These are phyloP conservation scores for Acleris emargana DNA, from an alignment of 2,888 invertebrate species.

Conservation along the genomic window DNA sequence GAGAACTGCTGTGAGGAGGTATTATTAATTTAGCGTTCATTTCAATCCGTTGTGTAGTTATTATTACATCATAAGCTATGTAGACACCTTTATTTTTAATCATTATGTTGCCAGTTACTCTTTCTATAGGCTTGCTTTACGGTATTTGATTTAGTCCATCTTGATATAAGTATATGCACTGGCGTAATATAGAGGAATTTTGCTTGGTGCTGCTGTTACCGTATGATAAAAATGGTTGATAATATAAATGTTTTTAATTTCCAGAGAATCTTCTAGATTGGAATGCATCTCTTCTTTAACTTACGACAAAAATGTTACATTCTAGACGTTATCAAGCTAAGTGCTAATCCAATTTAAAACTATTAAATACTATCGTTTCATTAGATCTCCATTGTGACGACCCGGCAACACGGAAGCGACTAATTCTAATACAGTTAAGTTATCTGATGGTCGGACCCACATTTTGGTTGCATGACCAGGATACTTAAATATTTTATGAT, in stretches of 20 bases:
- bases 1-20: constrained; percentile 11
- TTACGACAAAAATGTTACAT: constrained; percentile 19
- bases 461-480: constrained; percentile 47
- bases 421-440: constrained; percentile 50
- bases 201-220: neutral
- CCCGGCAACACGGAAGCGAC: constrained; percentile 49
- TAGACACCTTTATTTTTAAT: too few relatives aligned
- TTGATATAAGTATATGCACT: too few relatives aligned
- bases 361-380: constrained; percentile 34
- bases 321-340: constrained; percentile 29
- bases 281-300: neutral
- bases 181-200: neutral
- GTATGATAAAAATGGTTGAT: too few relatives aligned
- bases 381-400: constrained; percentile 35
- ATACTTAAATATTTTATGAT: constrained; percentile 43
- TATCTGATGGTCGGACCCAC: constrained; percentile 47
- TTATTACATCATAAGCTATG: too few relatives aligned
- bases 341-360: constrained; percentile 34
- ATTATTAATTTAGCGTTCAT: constrained; percentile 1
- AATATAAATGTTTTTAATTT: too few relatives aligned
- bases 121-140: too few relatives aligned
- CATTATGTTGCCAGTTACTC: too few relatives aligned
- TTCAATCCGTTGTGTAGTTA: neutral
- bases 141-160: too few relatives aligned
- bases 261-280: neutral